Percentiles rank a stretch among this genome's conserved stretches.
Evolutionary conservation across 2,113 vertebrate genomes (phyloP).

Genomic region (Paramisgurnus dabryanus): DNA sequence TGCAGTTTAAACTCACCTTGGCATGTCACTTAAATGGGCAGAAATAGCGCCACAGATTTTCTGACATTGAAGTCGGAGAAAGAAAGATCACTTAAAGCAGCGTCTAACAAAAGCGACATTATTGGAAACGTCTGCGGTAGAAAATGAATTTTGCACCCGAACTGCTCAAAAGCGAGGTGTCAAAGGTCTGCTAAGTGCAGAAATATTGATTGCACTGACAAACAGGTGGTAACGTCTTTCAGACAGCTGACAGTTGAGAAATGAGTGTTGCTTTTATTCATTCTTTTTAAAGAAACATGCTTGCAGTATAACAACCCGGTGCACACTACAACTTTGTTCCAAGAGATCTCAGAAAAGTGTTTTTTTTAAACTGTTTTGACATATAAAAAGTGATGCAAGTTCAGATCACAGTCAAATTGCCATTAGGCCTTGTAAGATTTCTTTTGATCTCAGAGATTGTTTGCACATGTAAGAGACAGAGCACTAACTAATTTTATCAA

Average conservation of each 20-base stretch:
- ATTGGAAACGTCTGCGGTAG: not conserved
- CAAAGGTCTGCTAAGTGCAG: conserved; percentile 15
- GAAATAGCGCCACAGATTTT: not conserved
- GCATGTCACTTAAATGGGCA: conserved; percentile 13
- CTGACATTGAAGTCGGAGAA: not conserved
- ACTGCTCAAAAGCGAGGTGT: conserved; percentile 1
- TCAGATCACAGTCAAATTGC: not conserved
- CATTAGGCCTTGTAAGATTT: not conserved
- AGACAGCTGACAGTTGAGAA: not conserved
- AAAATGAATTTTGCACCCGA: not conserved
- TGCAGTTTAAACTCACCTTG: conserved; percentile 24
- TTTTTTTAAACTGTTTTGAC: not conserved
- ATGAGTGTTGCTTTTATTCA: not conserved
- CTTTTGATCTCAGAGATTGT: too few relatives aligned
- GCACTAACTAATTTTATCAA: not conserved
- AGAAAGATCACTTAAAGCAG: not conserved
- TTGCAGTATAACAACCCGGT: not conserved
- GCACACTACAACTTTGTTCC: not conserved
- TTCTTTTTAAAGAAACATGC: not conserved
- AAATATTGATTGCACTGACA: conserved; percentile 40
- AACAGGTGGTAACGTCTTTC: conserved; percentile 20
- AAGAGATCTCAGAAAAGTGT: not conserved
- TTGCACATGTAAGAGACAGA: not conserved
- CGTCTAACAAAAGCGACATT: not conserved
- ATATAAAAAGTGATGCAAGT: not conserved